Evolutionary conservation across 2,888 invertebrate species (phyloP).

Genomic region (Myopa testacea): DNA sequence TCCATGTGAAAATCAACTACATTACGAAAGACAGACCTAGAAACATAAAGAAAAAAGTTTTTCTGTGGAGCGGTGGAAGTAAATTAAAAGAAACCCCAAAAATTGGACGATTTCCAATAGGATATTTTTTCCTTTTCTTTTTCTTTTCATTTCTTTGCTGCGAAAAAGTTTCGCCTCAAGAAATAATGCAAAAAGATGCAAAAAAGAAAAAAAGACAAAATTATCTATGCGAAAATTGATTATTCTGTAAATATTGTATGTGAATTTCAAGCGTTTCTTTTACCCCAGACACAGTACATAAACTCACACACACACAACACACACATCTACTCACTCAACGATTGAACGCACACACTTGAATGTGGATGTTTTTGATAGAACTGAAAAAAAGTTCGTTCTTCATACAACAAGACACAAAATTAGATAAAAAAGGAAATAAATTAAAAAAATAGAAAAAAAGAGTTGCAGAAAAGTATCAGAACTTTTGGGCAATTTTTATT

Average conservation of each 20-base stretch:
- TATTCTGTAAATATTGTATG: constrained; percentile 30
- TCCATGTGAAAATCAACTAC: too few relatives aligned
- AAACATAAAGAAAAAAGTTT: too few relatives aligned
- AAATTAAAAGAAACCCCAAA: not conserved
- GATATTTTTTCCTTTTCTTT: not conserved
- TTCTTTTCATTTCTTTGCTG: constrained; percentile 1
- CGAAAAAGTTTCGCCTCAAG: not conserved
- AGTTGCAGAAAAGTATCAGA: constrained; percentile 5
- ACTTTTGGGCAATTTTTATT: constrained; percentile 30
- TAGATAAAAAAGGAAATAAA: constrained; percentile 4
- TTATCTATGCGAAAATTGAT: constrained; percentile 33
- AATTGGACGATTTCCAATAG: constrained; percentile 27
- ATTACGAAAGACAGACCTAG: too few relatives aligned
- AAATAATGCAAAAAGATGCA: not conserved
- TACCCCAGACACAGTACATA: not conserved
- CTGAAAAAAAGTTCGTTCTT: not conserved
- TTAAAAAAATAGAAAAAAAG: not conserved
- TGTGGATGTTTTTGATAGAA: constrained; percentile 17
- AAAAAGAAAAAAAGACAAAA: constrained; percentile 5
- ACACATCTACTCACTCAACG: not conserved
- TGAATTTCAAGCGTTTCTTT: constrained; percentile 31
- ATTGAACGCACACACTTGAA: constrained; percentile 2
- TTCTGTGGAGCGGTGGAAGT: not conserved
- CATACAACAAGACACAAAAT: not conserved
- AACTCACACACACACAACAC: not conserved